phyloP scores from a whole-genome alignment of 2,113 vertebrate genomes.

The Polypterus senegalus region DNA sequence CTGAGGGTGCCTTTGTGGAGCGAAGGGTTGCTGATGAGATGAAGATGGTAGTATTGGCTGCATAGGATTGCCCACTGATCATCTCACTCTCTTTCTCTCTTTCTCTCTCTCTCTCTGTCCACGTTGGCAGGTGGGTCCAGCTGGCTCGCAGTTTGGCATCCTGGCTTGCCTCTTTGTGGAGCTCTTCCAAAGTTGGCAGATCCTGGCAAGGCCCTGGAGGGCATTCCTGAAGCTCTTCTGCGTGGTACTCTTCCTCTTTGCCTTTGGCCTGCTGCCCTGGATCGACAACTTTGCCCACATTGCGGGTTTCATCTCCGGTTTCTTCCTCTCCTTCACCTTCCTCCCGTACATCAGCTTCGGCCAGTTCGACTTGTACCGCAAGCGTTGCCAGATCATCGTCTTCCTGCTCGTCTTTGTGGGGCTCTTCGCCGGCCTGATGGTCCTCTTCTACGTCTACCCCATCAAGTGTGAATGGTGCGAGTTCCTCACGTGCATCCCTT shows the following conservation, averaged over 20 bases:
- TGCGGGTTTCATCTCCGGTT: constrained; percentile 85
- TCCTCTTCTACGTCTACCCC: constrained; percentile 88
- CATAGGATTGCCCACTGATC: too few species aligned
- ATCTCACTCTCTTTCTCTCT: too few species aligned
- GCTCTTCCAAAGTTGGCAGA: constrained; percentile 97
- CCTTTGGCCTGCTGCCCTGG: constrained; percentile 93
- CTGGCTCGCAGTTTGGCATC: constrained; percentile 95
- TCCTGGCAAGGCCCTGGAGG: constrained; percentile 86
- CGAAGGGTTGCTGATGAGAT: too few species aligned
- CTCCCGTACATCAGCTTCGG: constrained; percentile 96
- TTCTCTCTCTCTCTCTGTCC: constrained; percentile 4
- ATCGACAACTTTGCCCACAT: constrained; percentile 97
- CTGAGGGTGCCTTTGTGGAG: too few species aligned
- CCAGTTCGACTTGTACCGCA: constrained; percentile 89
- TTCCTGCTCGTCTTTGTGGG: constrained; percentile 83
- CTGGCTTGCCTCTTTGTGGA: constrained; percentile 96
- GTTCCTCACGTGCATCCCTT: constrained; percentile 91
- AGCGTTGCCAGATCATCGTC: constrained; percentile 89
- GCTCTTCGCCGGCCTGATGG: constrained; percentile 84
- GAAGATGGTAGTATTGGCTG: too few species aligned
- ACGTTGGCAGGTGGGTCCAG: constrained; percentile 77
- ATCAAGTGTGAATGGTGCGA: constrained; percentile 95
- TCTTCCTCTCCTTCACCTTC: constrained; percentile 95
- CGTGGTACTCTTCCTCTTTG: constrained; percentile 89
- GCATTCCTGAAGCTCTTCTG: constrained; percentile 89